Conservation (phyloP, 1,140 invertebrate species). For the Anastrepha ludens region DNA sequence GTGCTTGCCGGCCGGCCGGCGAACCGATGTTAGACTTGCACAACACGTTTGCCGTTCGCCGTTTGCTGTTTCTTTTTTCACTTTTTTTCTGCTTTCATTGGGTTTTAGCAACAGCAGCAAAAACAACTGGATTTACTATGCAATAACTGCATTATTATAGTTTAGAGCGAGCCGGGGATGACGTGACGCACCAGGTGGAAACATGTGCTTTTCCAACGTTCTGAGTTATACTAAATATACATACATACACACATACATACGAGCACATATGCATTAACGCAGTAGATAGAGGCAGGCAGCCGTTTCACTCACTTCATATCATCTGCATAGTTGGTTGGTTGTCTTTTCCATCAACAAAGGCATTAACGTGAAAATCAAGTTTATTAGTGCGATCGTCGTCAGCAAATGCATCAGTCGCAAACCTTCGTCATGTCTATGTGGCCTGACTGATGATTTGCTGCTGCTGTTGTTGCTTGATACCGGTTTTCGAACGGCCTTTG, state of each 20-base stretch:
- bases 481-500: constrained; percentile 21
- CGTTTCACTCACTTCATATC: background rate
- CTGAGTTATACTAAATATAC: background rate
- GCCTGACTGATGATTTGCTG: background rate
- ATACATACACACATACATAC: background rate
- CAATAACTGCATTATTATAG: background rate
- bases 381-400: background rate
- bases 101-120: background rate
- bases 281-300: no score
- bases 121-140: background rate
- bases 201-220: constrained; percentile 10
- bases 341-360: background rate
- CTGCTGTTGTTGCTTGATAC: background rate
- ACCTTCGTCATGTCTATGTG: no score
- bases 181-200: constrained; percentile 2
- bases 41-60: background rate
- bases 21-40: background rate
- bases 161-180: background rate
- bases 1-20: constrained; percentile 19
- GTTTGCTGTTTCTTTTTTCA: no score
- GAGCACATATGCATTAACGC: background rate
- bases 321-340: background rate
- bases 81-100: no score
- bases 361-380: background rate
- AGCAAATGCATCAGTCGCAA: background rate